Evolutionary conservation across 2,888 invertebrate genomes (phyloP).

Genomic region (Leptinotarsa haldemani): DNA sequence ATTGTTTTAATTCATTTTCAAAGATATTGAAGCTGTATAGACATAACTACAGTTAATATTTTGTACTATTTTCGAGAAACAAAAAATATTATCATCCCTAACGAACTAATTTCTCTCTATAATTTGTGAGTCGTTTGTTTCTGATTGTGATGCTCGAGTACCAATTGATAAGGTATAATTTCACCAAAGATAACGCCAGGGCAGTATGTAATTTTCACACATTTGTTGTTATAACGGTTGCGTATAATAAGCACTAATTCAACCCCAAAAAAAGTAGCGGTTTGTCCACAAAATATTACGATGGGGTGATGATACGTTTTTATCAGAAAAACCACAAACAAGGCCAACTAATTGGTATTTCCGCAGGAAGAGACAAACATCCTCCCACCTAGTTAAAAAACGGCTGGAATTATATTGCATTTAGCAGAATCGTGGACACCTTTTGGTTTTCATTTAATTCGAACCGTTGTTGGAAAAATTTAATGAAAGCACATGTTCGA

Average conservation of each 20-base stretch:
- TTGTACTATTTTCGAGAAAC: too few species aligned
- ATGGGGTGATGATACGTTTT: constrained; percentile 41
- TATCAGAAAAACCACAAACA: constrained; percentile 55
- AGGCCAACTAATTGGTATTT: constrained; percentile 56
- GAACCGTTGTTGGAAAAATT: background rate
- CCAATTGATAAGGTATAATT: too few species aligned
- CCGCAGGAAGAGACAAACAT: constrained; percentile 41
- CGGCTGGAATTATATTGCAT: constrained; percentile 20
- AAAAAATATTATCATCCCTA: too few species aligned
- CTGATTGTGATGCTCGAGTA: too few species aligned
- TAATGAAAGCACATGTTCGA: background rate
- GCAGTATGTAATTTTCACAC: background rate
- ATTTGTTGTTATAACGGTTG: background rate
- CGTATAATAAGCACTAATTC: background rate
- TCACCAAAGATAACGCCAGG: too few species aligned
- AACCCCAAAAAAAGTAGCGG: background rate
- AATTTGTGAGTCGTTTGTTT: too few species aligned
- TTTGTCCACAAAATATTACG: constrained; percentile 3
- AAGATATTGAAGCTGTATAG: too few species aligned
- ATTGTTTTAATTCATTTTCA: too few species aligned
- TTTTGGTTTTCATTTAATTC: constrained; percentile 1
- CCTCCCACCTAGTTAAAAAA: constrained; percentile 22
- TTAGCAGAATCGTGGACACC: constrained; percentile 19
- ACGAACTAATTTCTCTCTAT: too few species aligned
- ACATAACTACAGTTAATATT: too few species aligned